Conservation (phyloP, 1,140 invertebrate genomes). For the Ooceraea biroi region DNA sequence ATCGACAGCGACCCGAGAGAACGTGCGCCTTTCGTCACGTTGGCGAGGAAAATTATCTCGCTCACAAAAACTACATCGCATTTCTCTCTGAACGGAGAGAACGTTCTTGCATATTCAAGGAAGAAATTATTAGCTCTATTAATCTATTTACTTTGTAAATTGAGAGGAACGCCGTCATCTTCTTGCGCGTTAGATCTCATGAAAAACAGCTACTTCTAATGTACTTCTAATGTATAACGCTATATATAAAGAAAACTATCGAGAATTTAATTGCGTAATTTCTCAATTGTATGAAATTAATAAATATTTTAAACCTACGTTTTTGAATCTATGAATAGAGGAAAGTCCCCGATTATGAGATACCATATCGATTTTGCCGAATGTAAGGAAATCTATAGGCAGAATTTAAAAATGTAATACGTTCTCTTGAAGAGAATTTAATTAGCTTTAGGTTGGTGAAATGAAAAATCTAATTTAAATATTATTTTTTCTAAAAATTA, state of each 20-base stretch:
- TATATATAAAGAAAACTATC: neutral
- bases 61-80: neutral
- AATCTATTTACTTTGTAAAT: slow-evolving; percentile 18
- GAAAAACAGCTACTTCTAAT: neutral
- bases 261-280: neutral
- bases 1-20: slow-evolving; percentile 10
- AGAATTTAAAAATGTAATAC: too few species aligned
- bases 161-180: neutral
- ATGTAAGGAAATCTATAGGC: too few species aligned
- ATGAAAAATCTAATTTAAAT: too few species aligned
- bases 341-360: too few species aligned
- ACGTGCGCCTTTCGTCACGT: slow-evolving; percentile 12
- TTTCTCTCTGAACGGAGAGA: neutral
- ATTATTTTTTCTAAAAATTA: too few species aligned
- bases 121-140: neutral
- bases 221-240: too few species aligned
- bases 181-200: neutral
- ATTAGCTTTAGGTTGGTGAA: too few species aligned
- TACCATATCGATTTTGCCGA: too few species aligned
- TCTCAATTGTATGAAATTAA: neutral
- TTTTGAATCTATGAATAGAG: too few species aligned
- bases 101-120: neutral
- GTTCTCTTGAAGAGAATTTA: too few species aligned
- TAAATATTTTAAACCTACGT: too few species aligned
- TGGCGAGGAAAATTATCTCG: neutral